These are phyloP conservation scores for Chironomus striatipennis DNA, from an alignment of 1,140 invertebrate species.

Conservation along the genomic window DNA sequence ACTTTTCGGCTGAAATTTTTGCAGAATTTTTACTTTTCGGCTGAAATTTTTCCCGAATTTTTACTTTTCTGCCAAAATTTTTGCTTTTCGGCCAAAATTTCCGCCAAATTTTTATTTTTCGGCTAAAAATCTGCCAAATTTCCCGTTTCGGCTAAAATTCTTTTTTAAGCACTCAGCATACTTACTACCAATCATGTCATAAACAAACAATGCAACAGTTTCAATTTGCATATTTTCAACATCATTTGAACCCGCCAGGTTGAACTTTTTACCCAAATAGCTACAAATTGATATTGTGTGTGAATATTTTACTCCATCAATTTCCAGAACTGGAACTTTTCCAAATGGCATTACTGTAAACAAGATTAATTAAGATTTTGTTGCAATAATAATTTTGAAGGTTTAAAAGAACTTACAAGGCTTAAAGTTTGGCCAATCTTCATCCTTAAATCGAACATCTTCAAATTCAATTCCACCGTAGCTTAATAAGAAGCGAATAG, in stretches of 20 bases:
- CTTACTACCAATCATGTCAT: slow-evolving; percentile 33
- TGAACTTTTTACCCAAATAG: slow-evolving; percentile 52
- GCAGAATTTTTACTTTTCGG: too few relatives aligned
- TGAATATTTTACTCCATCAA: slow-evolving; percentile 50
- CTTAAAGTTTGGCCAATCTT: slow-evolving; percentile 41
- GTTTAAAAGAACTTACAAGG: slow-evolving; percentile 33
- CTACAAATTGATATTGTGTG: slow-evolving; percentile 56
- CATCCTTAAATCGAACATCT: slow-evolving; percentile 44
- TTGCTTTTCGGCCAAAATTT: not conserved
- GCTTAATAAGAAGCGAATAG: slow-evolving; percentile 48
- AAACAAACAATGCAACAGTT: slow-evolving; percentile 45
- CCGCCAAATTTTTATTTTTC: not conserved
- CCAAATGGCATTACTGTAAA: slow-evolving; percentile 54
- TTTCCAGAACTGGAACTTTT: slow-evolving; percentile 55
- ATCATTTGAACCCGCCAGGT: slow-evolving; percentile 49
- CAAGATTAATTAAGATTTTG: too few relatives aligned
- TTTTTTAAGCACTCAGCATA: too few relatives aligned
- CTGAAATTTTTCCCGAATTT: too few relatives aligned
- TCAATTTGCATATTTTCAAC: slow-evolving; percentile 51
- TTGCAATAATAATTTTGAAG: not conserved
- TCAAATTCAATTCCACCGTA: slow-evolving; percentile 51
- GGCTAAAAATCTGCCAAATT: not conserved
- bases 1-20: too few relatives aligned
- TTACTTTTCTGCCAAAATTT: too few relatives aligned
- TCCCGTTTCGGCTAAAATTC: too few relatives aligned